Conservation (phyloP, 2,113 vertebrate genomes). For the Oophaga pumilio region DNA sequence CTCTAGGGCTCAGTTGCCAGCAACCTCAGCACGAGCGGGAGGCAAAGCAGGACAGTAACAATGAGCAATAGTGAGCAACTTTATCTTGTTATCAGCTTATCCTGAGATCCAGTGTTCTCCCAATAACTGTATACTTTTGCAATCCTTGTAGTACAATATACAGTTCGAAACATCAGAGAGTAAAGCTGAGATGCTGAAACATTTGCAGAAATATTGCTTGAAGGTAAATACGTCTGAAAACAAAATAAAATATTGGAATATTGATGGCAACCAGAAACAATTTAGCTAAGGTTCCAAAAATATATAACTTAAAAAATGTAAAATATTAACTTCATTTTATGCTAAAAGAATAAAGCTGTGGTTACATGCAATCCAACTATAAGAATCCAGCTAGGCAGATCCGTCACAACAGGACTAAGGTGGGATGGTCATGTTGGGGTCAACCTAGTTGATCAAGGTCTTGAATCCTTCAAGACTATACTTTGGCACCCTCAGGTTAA, state of each 20-base stretch:
- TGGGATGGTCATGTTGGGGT: neutral
- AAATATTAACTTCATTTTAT: neutral
- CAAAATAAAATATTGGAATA: neutral
- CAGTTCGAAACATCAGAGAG: neutral
- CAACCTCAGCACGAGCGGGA: constrained; percentile 26
- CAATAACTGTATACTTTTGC: constrained; percentile 7
- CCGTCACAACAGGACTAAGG: no score
- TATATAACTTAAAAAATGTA: neutral
- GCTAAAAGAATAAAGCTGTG: neutral
- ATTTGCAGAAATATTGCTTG: neutral
- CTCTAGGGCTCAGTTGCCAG: constrained; percentile 23
- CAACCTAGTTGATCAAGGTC: neutral
- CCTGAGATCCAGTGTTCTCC: constrained; percentile 14
- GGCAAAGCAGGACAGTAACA: constrained; percentile 26
- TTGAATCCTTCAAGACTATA: neutral
- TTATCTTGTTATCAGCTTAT: constrained; percentile 52
- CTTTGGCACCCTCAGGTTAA: neutral
- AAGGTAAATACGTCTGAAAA: neutral
- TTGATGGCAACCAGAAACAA: neutral
- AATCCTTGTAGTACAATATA: constrained; percentile 17
- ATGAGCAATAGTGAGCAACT: constrained; percentile 17
- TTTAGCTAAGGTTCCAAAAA: neutral
- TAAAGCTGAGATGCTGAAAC: neutral
- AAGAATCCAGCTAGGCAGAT: neutral
- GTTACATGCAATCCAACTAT: neutral